Conservation (phyloP, 2,888 invertebrate genomes). For the Dolomedes plantarius region DNA sequence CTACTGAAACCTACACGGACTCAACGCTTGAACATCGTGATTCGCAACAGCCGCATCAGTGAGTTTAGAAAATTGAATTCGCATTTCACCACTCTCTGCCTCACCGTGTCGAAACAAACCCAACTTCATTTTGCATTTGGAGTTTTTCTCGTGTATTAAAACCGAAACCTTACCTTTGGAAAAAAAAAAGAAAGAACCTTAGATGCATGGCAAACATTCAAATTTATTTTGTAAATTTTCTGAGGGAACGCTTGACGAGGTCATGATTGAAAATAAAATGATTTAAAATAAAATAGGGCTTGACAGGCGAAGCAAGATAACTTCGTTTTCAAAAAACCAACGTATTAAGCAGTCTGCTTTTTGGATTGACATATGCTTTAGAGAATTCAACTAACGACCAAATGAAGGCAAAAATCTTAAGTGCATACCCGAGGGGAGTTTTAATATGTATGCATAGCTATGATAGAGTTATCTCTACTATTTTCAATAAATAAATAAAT, state of each 20-base stretch:
- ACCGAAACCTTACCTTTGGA: not conserved
- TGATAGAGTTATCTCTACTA: not conserved
- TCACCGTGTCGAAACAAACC: not conserved
- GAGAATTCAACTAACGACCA: not conserved
- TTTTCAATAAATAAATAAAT: too few species aligned
- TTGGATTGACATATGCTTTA: not conserved
- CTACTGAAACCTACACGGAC: not conserved
- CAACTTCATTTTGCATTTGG: not conserved
- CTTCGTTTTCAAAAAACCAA: not conserved
- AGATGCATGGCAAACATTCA: not conserved
- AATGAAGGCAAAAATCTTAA: not conserved
- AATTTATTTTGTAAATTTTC: not conserved
- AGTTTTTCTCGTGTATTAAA: not conserved
- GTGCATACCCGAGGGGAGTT: not conserved
- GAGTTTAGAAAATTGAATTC: conserved; percentile 14
- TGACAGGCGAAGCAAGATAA: not conserved
- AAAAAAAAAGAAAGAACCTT: not conserved
- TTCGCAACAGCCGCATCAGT: not conserved
- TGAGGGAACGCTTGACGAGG: not conserved
- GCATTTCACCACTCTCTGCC: not conserved
- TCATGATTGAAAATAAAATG: not conserved
- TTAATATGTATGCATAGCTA: not conserved
- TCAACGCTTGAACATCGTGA: not conserved
- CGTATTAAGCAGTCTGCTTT: not conserved
- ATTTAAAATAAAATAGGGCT: not conserved